Base-by-base conservation (phyloP, 1,140 invertebrate species). In the Belonocnema kinseyi region DNA sequence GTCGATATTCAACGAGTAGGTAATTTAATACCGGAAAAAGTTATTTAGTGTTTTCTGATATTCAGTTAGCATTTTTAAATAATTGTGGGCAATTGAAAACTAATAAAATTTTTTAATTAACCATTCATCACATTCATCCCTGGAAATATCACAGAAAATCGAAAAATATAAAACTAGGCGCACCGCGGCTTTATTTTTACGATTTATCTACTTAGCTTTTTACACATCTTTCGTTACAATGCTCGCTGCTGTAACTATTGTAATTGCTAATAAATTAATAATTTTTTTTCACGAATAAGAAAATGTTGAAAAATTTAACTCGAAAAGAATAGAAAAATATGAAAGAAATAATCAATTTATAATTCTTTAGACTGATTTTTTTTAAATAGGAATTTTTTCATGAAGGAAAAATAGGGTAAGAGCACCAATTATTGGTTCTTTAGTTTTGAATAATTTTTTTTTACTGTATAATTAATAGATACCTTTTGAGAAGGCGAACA, bases 81-180 rank as follows among this genome's bases (percentile, higher is more conserved):
- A 11, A 56, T 10, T 56, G 21, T 56, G 0, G 16, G 19, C 0
- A 10, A 10, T 56, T 11, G 54, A 8, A 56, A 56, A 10, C 19
- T 17, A 26, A 21, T 11, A 10, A 58, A 58, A 10, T 54, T 17
- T n/a, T 5, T 11, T 16, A 33, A 33, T 33, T 21, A 33, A 16
- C 1, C 61, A 66, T 66, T 46, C 61, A 16, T 66, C 14, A n/a
- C 61, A 66, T 66, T 66, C 26, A 66, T n/a, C 10, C 33, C 6
- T 66, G 61, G 61, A 66, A 66, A 66, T 66, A 66, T 66, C 61
- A 66, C 61, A 66, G 61, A 66, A 66, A 66, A 66, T 66, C 61
- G 61, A 66, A 66, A 66, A 66, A 66, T 66, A 66, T 66, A 66
- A 40, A 66, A 66, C 40, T 66, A 66, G 61, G 61, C 61, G 61